Evolutionary conservation across 2,113 vertebrate species (phyloP), one percentile per base, ranked within the genome.

Genomic region (Colossoma macropomum): DNA sequence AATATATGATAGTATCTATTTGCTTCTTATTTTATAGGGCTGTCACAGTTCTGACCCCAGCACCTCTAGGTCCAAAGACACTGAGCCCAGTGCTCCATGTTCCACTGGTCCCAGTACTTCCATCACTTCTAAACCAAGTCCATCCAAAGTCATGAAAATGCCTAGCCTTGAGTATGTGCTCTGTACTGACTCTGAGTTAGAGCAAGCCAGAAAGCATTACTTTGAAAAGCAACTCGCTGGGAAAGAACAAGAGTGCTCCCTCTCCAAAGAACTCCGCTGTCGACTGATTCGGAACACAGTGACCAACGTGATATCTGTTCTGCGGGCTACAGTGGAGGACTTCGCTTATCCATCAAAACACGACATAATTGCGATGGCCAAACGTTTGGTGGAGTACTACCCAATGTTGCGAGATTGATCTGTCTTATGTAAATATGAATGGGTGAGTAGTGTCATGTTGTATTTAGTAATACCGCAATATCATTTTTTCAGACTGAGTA

Each of bases 231-330:
- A 72, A 21, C 30, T 38, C 19, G 23, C 11, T 41, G 69, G 38
- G 15, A 15, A 38, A 45, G 69, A 72, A 41, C 69, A 72, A 41
- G 30, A 72, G 30, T 23, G 32, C 15, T 7, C 7, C 23, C 32
- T 41, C 19, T 72, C 16, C 23, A 72, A 72, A 25, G 38, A 52
- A 17, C 45, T 80, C 11, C 50, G 72, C 66, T 87, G 86, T 59
- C 38, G 73, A 62, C 82, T 89, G 73, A 84, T 84, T 32, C 73
- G 84, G 2, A 88, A 83, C 68, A 88, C 80, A 25, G 34, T 85
- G 72, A 85, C 76, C 60, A 87, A 82, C 21, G 86, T 86, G 87
- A 83, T 82, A 66, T 79, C 86, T 3, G 85, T 86, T 45, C 66
- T 60, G 38, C 69, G 80, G 60, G 80, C 74, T 6, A 32, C 78